Evolutionary conservation across 2,888 invertebrate species (phyloP), one percentile per base, ranked within the genome.

Genomic region (Odontothrips loti): DNA sequence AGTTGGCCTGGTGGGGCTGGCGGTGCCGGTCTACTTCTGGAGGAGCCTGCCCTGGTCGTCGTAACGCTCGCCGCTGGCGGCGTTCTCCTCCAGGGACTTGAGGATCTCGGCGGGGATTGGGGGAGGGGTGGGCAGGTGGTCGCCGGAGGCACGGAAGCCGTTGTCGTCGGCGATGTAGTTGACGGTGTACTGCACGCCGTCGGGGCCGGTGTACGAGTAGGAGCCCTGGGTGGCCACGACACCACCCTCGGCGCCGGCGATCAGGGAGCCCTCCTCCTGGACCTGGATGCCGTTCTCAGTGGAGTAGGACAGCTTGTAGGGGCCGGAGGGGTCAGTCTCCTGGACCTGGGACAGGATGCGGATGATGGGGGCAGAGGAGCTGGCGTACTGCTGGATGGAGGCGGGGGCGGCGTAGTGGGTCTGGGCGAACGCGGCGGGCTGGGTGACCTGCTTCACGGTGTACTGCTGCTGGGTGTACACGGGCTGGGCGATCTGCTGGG

Each of bases 41-140:
- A 68, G 23, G 68, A 23, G 68, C 68, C 23, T 68, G 68, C 68
- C 68, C 68, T 68, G 68, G 23, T 68, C 68, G 68, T 68, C 68
- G 68, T 23, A 68, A 4, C 11, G 68, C 23, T 23, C 23, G 68
- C 68, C 68, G 68, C 68, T 68, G 6, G 91, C 91, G n/a, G 92
- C 91, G 83, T 92, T 88, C 87, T 90, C 91, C 34, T 92, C 92
- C 83, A 93, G 87, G 80, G 93, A 91, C 83, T 90, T 91, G 85
- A 91, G 92, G 84, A 94, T 94, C 84, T 92, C 94, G 81, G 91
- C 89, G 15, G 94, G 94, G 84, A 94, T 92, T 27, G 95, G 94
- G n/a, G 94, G 95, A 9, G 95, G 93, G 15, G 94, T 94, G 20
- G 95, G 95, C 79, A 95, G 88, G 87, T 95, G 94, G 80, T 91